Base-by-base conservation (phyloP, 2,113 vertebrate genomes). In the Silurus meridionalis region DNA sequence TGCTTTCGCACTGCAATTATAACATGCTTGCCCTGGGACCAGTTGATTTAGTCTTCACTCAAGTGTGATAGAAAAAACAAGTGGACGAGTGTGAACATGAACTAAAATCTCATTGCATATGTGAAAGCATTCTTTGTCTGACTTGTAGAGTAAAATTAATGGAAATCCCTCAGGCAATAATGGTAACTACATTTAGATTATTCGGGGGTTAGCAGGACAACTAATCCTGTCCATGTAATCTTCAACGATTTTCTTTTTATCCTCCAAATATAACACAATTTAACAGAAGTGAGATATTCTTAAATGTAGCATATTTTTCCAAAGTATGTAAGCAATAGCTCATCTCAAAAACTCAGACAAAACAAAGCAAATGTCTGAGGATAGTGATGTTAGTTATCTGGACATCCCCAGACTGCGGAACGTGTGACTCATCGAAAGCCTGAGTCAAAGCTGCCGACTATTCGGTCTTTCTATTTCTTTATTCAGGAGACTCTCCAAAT, bases 381-480 rank as follows among this genome's bases (percentile, higher is more conserved):
- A 61, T 21, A 50, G 25, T 74, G 46, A 77, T 66, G 77, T 11
- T 37, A 37, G 52, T 55, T 71, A 82, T 81, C 85, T 75, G 14
- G 71, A n/a, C 55, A 55, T 83, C 75, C n/a, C 58, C 74, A 66
- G 46, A 86, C 80, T 75, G 55, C 28, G 72, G 67, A 58, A 85
- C 5, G 28, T 55, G 60, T 85, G 87, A 88, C 80, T 88, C 87
- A 88, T 72, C 58, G 5, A 69, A 77, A 50, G 23, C 53, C 87
- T 83, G 83, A 85, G 72, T 83, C 80, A 57, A 75, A 74, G 72
- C 37, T 87, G 81, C 77, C 75, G 72, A 25, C 72, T 15, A 13
- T 52, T 79, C 64, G 21, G 13, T 83, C 60, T 83, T 37, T 19
- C 61, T 28, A 19, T 55, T 37, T 71, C 52, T 85, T 61, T 25